Conservation (phyloP, 1,140 invertebrate genomes). For the Heliothis subflexa region DNA sequence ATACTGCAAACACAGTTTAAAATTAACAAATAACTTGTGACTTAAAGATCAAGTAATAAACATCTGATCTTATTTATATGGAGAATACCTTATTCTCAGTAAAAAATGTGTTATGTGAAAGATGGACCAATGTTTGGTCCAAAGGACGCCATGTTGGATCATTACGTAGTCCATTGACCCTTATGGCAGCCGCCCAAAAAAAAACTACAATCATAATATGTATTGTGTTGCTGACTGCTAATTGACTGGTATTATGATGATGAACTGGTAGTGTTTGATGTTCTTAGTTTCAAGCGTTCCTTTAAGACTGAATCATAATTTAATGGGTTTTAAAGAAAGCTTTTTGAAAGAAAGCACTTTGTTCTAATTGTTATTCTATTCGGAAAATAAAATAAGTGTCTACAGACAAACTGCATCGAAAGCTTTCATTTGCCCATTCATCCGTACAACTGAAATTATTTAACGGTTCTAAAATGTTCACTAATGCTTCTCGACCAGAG, state of each 20-base stretch:
- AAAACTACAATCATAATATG: slow-evolving; percentile 14
- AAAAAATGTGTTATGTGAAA: neutral
- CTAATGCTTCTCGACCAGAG: slow-evolving; percentile 9
- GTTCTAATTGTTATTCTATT: neutral
- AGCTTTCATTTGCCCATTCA: neutral
- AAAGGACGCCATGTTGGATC: slow-evolving; percentile 4
- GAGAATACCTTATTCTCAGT: neutral
- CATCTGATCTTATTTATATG: neutral
- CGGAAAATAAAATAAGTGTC: too few species aligned
- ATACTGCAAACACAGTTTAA: neutral
- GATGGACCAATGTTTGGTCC: slow-evolving; percentile 5
- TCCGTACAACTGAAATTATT: neutral
- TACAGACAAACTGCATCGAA: too few species aligned
- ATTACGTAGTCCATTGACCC: slow-evolving; percentile 27
- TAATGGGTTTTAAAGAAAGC: neutral
- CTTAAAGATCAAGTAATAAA: neutral
- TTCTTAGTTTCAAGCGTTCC: neutral
- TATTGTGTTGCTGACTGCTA: slow-evolving; percentile 22
- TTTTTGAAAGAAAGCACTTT: neutral
- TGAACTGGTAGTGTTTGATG: slow-evolving; percentile 11
- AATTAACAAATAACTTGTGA: neutral
- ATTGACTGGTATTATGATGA: slow-evolving; percentile 27
- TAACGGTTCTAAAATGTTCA: neutral
- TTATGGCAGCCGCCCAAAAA: slow-evolving; percentile 29
- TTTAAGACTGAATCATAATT: neutral